Conservation (phyloP, 2,888 invertebrate genomes). For the Polia nebulosa region DNA sequence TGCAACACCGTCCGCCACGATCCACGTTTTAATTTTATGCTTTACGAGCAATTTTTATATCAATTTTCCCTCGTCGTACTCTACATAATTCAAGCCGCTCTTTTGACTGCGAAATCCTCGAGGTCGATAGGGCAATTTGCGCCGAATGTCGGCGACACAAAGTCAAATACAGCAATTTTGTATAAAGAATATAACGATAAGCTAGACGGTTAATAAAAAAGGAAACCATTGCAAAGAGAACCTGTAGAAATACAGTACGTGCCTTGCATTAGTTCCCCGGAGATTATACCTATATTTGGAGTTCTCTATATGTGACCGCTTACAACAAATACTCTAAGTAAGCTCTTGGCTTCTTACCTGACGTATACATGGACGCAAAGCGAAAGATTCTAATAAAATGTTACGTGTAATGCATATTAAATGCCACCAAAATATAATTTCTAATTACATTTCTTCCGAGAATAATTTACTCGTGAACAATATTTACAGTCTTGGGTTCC, state of each 20-base stretch:
- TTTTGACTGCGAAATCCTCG: conserved; percentile 78
- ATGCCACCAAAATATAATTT: not conserved
- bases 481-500: conserved; percentile 19
- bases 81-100: conserved; percentile 81
- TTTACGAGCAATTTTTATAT: conserved; percentile 90
- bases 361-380: conserved; percentile 34
- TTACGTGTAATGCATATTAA: conserved; percentile 22
- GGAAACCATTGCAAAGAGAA: conserved; percentile 47
- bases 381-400: conserved; percentile 21
- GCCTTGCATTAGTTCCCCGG: conserved; percentile 57
- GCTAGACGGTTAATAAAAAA: conserved; percentile 54
- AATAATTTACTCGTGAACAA: conserved; percentile 17
- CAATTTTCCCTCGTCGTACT: conserved; percentile 85
- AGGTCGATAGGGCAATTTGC: conserved; percentile 81
- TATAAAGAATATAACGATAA: conserved; percentile 68
- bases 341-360: conserved; percentile 51
- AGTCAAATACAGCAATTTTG: no score
- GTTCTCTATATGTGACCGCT: conserved; percentile 46
- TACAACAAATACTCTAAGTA: conserved; percentile 53
- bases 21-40: conserved; percentile 89
- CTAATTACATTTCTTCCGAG: conserved; percentile 3
- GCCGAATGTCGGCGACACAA: conserved; percentile 72
- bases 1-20: conserved; percentile 88
- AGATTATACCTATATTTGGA: conserved; percentile 59
- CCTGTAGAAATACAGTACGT: conserved; percentile 61